These are phyloP conservation scores for Tolmerus cingulatus DNA, from an alignment of 2,888 invertebrate species.

Conservation along the genomic window DNA sequence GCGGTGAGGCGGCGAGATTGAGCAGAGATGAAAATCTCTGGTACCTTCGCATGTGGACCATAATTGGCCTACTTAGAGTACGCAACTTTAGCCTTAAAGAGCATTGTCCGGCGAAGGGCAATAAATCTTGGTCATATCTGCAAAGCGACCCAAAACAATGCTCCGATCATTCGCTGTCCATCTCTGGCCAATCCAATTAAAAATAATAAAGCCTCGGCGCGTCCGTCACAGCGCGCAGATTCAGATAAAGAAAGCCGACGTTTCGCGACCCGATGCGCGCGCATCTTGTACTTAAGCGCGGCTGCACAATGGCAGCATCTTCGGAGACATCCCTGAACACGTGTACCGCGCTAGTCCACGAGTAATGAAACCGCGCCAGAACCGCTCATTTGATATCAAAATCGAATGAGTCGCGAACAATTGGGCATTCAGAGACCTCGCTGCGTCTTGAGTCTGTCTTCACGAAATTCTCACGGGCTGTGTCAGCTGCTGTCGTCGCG, in stretches of 20 bases:
- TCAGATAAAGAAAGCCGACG: background rate
- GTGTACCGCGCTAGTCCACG: background rate
- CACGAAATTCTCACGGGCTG: constrained; percentile 3
- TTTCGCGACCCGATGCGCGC: background rate
- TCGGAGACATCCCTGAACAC: constrained; percentile 23
- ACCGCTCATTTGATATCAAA: background rate
- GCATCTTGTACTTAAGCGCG: background rate
- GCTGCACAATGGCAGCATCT: constrained; percentile 10
- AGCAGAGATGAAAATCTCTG: background rate
- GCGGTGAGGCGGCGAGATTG: background rate
- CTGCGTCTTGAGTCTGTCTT: background rate
- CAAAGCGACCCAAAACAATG: background rate
- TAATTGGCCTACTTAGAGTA: constrained; percentile 17
- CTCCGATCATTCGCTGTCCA: background rate
- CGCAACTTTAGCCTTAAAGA: background rate
- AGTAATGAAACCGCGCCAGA: constrained; percentile 8
- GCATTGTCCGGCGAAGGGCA: background rate
- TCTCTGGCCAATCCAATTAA: constrained; percentile 33
- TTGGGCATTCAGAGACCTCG: background rate
- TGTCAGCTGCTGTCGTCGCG: background rate
- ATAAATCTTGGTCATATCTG: constrained; percentile 33
- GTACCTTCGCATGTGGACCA: background rate
- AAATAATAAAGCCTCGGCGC: constrained; percentile 15
- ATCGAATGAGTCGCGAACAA: constrained; percentile 1
- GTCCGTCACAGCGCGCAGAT: background rate